Evolutionary conservation across 2,797 vertebrate species (phyloP).

Genomic region (Micropoecilia bifurca): DNA sequence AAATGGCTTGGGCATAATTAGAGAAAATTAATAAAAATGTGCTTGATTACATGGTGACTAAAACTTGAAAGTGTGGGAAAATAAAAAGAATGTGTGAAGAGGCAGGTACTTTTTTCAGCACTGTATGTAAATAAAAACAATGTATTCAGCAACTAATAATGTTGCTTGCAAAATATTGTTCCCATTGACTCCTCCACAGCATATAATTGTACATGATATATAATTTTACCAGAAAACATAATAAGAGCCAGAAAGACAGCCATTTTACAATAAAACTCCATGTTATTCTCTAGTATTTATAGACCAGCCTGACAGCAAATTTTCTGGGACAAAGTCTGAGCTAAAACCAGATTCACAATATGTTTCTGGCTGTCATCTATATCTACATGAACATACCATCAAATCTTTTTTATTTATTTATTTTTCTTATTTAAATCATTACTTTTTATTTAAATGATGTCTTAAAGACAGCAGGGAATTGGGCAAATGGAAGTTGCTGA

Average conservation of each 20-base stretch:
- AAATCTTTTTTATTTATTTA: background rate
- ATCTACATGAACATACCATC: conserved; percentile 11
- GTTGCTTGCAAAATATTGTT: background rate
- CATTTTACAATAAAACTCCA: background rate
- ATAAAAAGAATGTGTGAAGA: background rate
- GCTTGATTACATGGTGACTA: background rate
- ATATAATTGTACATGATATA: background rate
- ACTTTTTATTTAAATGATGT: conserved; percentile 19
- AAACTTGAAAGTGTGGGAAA: background rate
- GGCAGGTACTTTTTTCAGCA: background rate
- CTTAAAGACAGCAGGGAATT: conserved; percentile 20
- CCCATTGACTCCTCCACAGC: conserved; percentile 1
- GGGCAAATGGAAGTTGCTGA: conserved; percentile 4
- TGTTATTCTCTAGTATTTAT: conserved; percentile 2
- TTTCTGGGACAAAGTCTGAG: background rate
- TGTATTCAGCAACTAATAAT: background rate
- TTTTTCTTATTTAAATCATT: background rate
- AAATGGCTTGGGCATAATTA: background rate
- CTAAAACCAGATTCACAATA: conserved; percentile 6
- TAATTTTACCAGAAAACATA: background rate
- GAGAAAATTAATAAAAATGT: background rate
- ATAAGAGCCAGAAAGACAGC: background rate
- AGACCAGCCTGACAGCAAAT: background rate
- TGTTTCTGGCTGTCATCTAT: conserved; percentile 2
- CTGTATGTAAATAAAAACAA: background rate